Evolutionary conservation across 2,797 vertebrate species (phyloP), one percentile per base, ranked within the genome.

Genomic region (Lepidocolaptes lacrymiger): DNA sequence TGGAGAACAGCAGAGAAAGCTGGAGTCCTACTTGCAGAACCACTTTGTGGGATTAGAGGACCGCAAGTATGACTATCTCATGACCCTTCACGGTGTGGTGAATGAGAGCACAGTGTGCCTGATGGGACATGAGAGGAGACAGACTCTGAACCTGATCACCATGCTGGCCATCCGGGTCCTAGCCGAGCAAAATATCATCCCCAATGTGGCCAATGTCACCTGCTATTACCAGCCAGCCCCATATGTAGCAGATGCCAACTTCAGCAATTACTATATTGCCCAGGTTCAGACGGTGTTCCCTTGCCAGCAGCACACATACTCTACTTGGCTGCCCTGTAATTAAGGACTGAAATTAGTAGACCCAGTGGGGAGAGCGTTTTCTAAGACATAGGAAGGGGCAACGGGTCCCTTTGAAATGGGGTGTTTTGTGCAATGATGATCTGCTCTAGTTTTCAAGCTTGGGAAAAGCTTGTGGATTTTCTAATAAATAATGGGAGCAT

Each of bases 101-200:
- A 99, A 99, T 72, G 99, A 99, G 98, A 99, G 99, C 96, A 99
- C 99, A 1, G 99, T 99, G 98, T 99, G 99, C 97, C 98, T 99
- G 98, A 99, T 99, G 99, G 99, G 99, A 83, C 99, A 99, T 48
- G 99, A 99, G 97, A 98, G 99, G 97, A 98, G 99, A 97, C 99
- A 99, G 98, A 99, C 99, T 89, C 97, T 99, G 91, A 99, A 99
- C 93, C 98, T 99, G 77, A 99, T 99, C 95, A 99, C 99, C 96
- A 99, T 99, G 99, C 98, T 99, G 97, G 99, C 99, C 22, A 99
- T 99, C 96, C 98, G 98, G 2, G 99, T 99, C 87, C 98, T 99
- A 59, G 99, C 99, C 3, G 99, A 99, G 98, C 99, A 99, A 97
- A 99, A 99, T 89, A 98, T 99, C 98, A 99, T 99, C 93, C 99